These are phyloP conservation scores for Stenoptilia bipunctidactyla DNA, from an alignment of 2,888 invertebrate genomes.

Conservation along the genomic window DNA sequence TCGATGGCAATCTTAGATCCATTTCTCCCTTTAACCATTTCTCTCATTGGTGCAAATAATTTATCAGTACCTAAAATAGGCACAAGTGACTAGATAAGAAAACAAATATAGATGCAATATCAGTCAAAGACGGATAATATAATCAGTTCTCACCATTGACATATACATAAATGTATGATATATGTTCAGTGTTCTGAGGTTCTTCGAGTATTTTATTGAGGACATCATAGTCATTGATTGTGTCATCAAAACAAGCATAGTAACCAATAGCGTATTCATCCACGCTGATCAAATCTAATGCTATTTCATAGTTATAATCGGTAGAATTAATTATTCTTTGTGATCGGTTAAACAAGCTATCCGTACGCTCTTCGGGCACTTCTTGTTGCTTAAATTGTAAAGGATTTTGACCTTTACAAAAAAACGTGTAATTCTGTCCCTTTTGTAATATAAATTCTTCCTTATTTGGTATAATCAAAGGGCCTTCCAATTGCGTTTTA, in stretches of 20 bases:
- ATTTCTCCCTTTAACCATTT: slow-evolving; percentile 35
- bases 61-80: slow-evolving; percentile 48
- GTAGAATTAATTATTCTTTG: neutral
- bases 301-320: slow-evolving; percentile 45
- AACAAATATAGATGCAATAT: too few species aligned
- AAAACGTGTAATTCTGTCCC: slow-evolving; percentile 48
- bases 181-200: slow-evolving; percentile 38
- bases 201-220: slow-evolving; percentile 38
- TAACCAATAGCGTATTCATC: slow-evolving; percentile 61
- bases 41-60: slow-evolving; percentile 52
- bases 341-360: slow-evolving; percentile 18
- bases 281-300: slow-evolving; percentile 53
- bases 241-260: slow-evolving; percentile 65
- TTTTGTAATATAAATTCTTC: slow-evolving; percentile 46
- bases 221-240: slow-evolving; percentile 31
- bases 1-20: slow-evolving; percentile 40
- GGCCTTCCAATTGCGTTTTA: slow-evolving; percentile 31
- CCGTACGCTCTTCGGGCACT: slow-evolving; percentile 34
- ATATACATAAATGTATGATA: slow-evolving; percentile 53
- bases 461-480: slow-evolving; percentile 36
- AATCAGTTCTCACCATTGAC: slow-evolving; percentile 48
- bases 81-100: slow-evolving; percentile 4
- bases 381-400: slow-evolving; percentile 47
- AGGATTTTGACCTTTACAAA: slow-evolving; percentile 36
- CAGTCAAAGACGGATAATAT: neutral